These are phyloP conservation scores for Nycticebus coucang DNA, from an alignment of 2,113 vertebrate species.

Conservation along the genomic window DNA sequence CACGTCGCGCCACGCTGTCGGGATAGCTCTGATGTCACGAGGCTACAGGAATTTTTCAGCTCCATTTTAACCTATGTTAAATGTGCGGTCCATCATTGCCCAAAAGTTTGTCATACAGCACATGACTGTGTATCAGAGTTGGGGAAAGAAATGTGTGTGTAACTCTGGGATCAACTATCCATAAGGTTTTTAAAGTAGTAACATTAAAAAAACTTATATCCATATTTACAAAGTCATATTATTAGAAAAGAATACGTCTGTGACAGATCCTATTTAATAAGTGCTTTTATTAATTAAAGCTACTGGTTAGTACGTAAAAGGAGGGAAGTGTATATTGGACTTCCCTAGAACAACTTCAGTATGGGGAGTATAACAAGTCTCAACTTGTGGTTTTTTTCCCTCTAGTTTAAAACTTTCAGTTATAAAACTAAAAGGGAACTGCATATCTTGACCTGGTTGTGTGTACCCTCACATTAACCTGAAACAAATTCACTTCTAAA, in stretches of 20 bases:
- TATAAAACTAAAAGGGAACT: neutral
- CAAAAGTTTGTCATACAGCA: neutral
- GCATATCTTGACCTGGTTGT: too few relatives aligned
- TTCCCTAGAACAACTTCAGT: neutral
- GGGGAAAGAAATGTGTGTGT: neutral
- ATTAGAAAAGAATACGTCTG: neutral
- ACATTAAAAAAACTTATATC: neutral
- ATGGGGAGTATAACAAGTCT: neutral
- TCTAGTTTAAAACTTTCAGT: neutral
- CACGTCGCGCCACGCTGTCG: neutral
- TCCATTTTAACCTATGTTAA: neutral
- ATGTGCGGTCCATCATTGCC: neutral
- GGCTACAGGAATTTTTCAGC: neutral
- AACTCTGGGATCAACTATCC: constrained; percentile 8
- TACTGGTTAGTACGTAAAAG: neutral
- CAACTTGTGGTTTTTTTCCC: neutral
- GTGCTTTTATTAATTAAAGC: neutral
- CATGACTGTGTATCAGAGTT: neutral
- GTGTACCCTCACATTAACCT: too few relatives aligned
- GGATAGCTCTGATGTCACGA: neutral
- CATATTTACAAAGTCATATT: neutral
- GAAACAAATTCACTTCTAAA: too few relatives aligned
- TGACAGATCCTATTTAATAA: neutral
- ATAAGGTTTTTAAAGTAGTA: neutral
- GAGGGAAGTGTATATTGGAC: neutral